phyloP scores from a whole-genome alignment of 2,888 invertebrate genomes.

The Ephialtes manifestator region DNA sequence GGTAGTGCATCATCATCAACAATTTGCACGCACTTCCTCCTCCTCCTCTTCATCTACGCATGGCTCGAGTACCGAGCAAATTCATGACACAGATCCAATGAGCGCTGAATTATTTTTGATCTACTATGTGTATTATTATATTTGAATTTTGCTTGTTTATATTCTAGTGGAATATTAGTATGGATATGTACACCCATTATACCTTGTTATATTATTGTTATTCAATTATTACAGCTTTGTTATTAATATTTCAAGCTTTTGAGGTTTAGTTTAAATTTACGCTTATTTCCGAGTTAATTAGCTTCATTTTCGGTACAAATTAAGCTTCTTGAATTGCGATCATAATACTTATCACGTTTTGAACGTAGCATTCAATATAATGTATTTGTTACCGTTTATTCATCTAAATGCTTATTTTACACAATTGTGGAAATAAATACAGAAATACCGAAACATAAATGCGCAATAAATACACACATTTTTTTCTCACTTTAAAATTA shows the following conservation, averaged over 20 bases:
- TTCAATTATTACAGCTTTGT: neutral
- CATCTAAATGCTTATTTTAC: neutral
- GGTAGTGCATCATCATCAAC: constrained; percentile 7
- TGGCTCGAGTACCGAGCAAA: neutral
- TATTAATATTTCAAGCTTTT: neutral
- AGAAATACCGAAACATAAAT: too few species aligned
- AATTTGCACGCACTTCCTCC: constrained; percentile 6
- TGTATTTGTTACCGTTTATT: neutral
- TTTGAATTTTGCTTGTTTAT: neutral
- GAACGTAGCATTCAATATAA: neutral
- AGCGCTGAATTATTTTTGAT: constrained; percentile 19
- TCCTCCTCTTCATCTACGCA: neutral
- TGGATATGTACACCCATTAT: neutral
- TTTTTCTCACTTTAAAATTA: too few species aligned
- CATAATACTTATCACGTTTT: neutral
- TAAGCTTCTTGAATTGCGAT: neutral
- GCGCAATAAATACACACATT: too few species aligned
- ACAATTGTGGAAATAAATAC: neutral
- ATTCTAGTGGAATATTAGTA: neutral
- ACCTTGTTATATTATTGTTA: neutral
- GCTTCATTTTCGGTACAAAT: neutral
- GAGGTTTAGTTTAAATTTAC: neutral
- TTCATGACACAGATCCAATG: constrained; percentile 13
- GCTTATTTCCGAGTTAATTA: constrained; percentile 6
- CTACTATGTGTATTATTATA: neutral